Conservation (phyloP, 2,888 invertebrate genomes). For the Hyposoter didymator region DNA sequence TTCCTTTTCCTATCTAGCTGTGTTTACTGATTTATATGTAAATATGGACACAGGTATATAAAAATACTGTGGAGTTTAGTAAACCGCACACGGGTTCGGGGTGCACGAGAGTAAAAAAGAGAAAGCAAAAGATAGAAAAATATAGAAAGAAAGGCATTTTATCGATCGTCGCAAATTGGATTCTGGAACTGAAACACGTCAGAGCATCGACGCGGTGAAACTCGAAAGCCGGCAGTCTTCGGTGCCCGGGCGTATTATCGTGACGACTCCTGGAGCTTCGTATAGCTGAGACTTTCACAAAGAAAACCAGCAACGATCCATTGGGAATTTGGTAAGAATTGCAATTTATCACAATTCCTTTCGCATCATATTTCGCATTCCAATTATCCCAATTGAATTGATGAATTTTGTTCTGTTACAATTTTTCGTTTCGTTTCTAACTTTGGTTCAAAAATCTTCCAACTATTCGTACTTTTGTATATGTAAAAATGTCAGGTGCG, state of each 20-base stretch:
- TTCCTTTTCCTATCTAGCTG: neutral
- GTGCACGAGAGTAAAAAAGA: constrained; percentile 26
- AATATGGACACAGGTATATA: constrained; percentile 19
- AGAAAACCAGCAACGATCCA: constrained; percentile 24
- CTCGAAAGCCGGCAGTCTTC: constrained; percentile 54
- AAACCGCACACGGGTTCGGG: constrained; percentile 10
- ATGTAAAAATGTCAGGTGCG: neutral
- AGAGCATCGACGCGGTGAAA: constrained; percentile 62
- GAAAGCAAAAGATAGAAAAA: constrained; percentile 49
- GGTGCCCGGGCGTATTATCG: constrained; percentile 36
- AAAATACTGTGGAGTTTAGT: constrained; percentile 7
- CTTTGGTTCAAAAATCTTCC: neutral
- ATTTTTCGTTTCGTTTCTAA: neutral
- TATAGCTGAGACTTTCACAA: neutral
- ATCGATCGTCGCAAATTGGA: constrained; percentile 78
- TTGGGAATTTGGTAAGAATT: constrained; percentile 53
- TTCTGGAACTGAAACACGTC: constrained; percentile 72
- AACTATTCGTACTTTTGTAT: neutral
- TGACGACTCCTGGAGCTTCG: constrained; percentile 28
- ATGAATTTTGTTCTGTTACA: neutral
- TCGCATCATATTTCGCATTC: constrained; percentile 1
- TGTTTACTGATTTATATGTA: constrained; percentile 9
- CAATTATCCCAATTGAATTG: neutral
- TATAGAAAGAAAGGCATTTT: constrained; percentile 63
- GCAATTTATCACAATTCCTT: neutral